Evolutionary conservation across 2,888 invertebrate genomes (phyloP).

Genomic region (Tryphoninae sp.): DNA sequence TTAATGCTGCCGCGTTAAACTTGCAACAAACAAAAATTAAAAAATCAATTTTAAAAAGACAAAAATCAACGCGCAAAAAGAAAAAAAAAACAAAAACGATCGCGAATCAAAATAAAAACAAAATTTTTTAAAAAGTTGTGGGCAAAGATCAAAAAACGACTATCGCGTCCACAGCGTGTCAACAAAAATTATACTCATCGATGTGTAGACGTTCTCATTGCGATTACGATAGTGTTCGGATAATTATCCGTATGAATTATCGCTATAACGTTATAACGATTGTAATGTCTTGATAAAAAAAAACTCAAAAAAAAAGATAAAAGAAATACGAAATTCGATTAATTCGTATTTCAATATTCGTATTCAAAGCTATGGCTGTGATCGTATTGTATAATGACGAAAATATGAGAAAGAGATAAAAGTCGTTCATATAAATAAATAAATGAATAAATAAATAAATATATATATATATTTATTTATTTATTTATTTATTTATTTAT

Average conservation of each 20-base stretch:
- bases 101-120: neutral
- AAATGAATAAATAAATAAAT: constrained; percentile 60
- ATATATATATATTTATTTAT: constrained; percentile 59
- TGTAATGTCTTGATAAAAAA: constrained; percentile 70
- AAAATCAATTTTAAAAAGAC: constrained; percentile 27
- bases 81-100: neutral
- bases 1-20: constrained; percentile 40
- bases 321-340: constrained; percentile 75
- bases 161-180: constrained; percentile 60
- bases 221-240: constrained; percentile 66
- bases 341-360: constrained; percentile 78
- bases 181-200: constrained; percentile 53
- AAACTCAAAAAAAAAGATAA: constrained; percentile 3
- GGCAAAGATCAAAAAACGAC: constrained; percentile 28
- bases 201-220: constrained; percentile 62
- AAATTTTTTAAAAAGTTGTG: neutral
- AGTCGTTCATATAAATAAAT: constrained; percentile 26
- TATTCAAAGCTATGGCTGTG: constrained; percentile 82
- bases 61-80: neutral
- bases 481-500: constrained; percentile 54
- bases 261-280: constrained; percentile 74
- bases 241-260: constrained; percentile 75
- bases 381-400: constrained; percentile 75
- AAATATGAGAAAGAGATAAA: constrained; percentile 63
- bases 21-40: neutral